phyloP scores from a whole-genome alignment of 30 jellyfish, hydroid and myxozoan species.

The Chrysaora quinquecirrha region DNA sequence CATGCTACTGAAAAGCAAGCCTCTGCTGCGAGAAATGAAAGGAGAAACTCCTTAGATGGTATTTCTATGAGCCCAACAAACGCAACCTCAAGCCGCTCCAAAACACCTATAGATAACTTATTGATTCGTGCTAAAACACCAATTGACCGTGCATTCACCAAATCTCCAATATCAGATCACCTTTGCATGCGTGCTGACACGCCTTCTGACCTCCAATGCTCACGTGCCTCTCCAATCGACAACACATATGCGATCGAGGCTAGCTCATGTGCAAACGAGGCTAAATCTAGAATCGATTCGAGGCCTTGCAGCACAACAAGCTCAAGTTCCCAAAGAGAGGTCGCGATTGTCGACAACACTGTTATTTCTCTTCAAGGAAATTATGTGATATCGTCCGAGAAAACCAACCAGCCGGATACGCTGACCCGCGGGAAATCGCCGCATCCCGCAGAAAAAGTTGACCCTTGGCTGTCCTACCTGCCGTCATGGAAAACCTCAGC shows the following conservation, averaged over 20 bases:
- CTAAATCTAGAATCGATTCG: not conserved
- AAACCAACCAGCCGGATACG: conserved; percentile 7
- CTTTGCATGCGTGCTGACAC: conserved; percentile 1
- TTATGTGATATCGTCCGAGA: conserved; percentile 27
- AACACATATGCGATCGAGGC: conserved; percentile 6
- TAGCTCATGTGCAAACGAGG: conserved; percentile 1
- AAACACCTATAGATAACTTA: not conserved
- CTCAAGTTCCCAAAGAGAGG: conserved; percentile 67
- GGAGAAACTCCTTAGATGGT: too few species aligned
- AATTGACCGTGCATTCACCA: not conserved
- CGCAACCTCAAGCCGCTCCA: not conserved
- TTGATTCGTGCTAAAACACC: not conserved
- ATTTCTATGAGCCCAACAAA: not conserved
- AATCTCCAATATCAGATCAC: not conserved
- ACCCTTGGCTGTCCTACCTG: conserved; percentile 75
- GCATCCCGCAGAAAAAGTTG: conserved; percentile 44
- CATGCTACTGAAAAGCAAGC: too few species aligned
- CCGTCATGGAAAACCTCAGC: conserved; percentile 59
- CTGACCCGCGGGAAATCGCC: conserved; percentile 29
- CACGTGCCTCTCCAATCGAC: not conserved
- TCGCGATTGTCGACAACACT: conserved; percentile 49
- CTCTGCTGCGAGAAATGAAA: too few species aligned
- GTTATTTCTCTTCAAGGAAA: conserved; percentile 54
- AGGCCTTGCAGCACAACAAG: conserved; percentile 69
- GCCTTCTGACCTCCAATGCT: not conserved